Evolutionary conservation across 2,888 invertebrate species (phyloP).

Genomic region (Epicampocera succincta): DNA sequence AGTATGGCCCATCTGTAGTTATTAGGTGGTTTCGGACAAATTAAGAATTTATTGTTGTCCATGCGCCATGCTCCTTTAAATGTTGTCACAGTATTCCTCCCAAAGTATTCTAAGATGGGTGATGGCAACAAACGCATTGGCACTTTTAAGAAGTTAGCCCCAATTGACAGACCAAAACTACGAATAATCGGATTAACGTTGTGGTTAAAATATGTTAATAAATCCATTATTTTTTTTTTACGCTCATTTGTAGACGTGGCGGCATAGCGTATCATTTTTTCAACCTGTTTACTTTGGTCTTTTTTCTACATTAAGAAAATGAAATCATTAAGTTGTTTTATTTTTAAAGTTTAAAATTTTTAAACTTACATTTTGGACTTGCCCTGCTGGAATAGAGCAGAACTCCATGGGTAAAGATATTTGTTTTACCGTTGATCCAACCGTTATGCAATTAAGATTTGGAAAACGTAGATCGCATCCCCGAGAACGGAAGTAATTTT

Average conservation of each 20-base stretch:
- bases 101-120: slow-evolving; percentile 86
- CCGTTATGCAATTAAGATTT: slow-evolving; percentile 91
- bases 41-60: slow-evolving; percentile 70
- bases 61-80: slow-evolving; percentile 76
- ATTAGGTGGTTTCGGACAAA: slow-evolving; percentile 42
- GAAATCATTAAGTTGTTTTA: background rate
- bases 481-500: slow-evolving; percentile 75
- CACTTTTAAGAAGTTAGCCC: slow-evolving; percentile 88
- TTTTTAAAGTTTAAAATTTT: background rate
- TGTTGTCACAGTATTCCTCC: slow-evolving; percentile 61
- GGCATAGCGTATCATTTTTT: slow-evolving; percentile 92
- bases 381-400: slow-evolving; percentile 89
- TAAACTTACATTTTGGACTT: slow-evolving; percentile 84
- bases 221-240: slow-evolving; percentile 89
- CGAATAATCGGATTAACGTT: slow-evolving; percentile 83
- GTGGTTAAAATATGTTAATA: slow-evolving; percentile 75
- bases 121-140: slow-evolving; percentile 89
- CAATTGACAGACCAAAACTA: slow-evolving; percentile 92
- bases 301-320: slow-evolving; percentile 82
- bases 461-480: slow-evolving; percentile 83
- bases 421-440: slow-evolving; percentile 86
- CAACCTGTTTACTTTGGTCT: slow-evolving; percentile 91
- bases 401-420: slow-evolving; percentile 93
- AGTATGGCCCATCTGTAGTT: slow-evolving; percentile 77
- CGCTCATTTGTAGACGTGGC: slow-evolving; percentile 90